These are phyloP conservation scores for Montipora capitata DNA, from an alignment of 92 coral and sea anemone species.

Conservation along the genomic window DNA sequence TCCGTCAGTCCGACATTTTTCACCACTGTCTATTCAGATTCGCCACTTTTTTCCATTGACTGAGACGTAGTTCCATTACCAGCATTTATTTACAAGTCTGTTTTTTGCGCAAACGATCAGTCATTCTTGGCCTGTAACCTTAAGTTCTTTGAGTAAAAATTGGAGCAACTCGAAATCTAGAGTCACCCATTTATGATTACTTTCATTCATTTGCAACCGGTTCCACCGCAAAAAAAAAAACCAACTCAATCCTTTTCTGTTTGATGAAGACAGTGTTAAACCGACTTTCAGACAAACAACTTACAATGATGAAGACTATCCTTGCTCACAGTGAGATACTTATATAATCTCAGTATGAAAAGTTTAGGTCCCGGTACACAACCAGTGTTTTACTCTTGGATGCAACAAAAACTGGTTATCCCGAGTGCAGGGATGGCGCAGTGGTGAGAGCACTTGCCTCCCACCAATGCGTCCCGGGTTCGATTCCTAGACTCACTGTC, in stretches of 20 bases:
- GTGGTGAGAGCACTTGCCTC: too few relatives aligned
- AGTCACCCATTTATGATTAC: not conserved
- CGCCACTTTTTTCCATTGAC: not conserved
- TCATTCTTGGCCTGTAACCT: constrained; percentile 59
- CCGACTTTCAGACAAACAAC: constrained; percentile 19
- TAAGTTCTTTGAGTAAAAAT: constrained; percentile 30
- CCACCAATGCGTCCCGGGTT: too few relatives aligned
- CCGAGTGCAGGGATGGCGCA: too few relatives aligned
- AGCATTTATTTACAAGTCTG: constrained; percentile 16
- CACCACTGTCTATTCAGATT: not conserved
- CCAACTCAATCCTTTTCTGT: constrained; percentile 16
- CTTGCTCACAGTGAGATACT: not conserved
- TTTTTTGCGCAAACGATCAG: constrained; percentile 48
- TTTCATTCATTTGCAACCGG: constrained; percentile 26
- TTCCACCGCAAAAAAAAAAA: constrained; percentile 27
- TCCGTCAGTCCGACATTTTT: not conserved
- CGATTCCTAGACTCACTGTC: too few relatives aligned
- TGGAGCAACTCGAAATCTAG: constrained; percentile 7
- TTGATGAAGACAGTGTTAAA: constrained; percentile 6
- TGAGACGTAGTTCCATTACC: not conserved
- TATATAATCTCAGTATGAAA: constrained; percentile 1
- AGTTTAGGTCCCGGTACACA: too few relatives aligned
- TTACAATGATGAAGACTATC: not conserved
- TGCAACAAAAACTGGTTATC: not conserved
- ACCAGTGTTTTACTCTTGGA: not conserved